Conservation (phyloP, 1,140 invertebrate species). For the Drosophila hydei region DNA sequence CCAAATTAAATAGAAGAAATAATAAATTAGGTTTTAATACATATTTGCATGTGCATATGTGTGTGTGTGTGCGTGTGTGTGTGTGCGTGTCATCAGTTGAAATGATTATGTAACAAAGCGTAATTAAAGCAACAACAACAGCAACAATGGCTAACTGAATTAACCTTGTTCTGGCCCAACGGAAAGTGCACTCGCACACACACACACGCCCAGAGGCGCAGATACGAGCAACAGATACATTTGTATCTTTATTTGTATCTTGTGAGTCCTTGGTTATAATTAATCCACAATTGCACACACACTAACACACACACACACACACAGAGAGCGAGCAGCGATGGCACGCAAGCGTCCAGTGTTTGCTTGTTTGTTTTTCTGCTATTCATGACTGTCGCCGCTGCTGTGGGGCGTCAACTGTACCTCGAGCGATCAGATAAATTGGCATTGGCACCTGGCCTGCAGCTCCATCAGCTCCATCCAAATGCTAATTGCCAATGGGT, state of each 20-base stretch:
- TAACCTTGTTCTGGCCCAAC: slow-evolving; percentile 75
- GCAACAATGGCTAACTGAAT: slow-evolving; percentile 74
- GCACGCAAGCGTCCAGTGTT: slow-evolving; percentile 49
- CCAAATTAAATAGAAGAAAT: slow-evolving; percentile 28
- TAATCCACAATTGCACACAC: slow-evolving; percentile 76
- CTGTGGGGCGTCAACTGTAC: slow-evolving; percentile 45
- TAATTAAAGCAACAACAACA: slow-evolving; percentile 68
- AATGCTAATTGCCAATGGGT: slow-evolving; percentile 78
- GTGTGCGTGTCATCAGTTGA: slow-evolving; percentile 63
- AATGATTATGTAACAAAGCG: slow-evolving; percentile 74
- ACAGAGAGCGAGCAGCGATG: slow-evolving; percentile 5
- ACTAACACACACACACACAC: slow-evolving; percentile 31
- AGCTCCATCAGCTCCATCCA: slow-evolving; percentile 35
- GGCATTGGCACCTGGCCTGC: slow-evolving; percentile 47
- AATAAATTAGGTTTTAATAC: slow-evolving; percentile 23
- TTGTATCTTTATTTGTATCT: slow-evolving; percentile 80
- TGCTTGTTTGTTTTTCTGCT: slow-evolving; percentile 17
- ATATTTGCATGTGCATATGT: not conserved
- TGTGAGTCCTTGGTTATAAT: slow-evolving; percentile 78
- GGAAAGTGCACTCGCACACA: slow-evolving; percentile 64
- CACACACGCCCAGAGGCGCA: not conserved
- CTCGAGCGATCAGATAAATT: slow-evolving; percentile 52
- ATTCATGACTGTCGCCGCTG: not conserved
- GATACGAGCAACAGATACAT: slow-evolving; percentile 60
- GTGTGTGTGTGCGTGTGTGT: slow-evolving; percentile 22